Base-by-base conservation (phyloP, 2,797 vertebrate species). In the Salarias fasciatus region DNA sequence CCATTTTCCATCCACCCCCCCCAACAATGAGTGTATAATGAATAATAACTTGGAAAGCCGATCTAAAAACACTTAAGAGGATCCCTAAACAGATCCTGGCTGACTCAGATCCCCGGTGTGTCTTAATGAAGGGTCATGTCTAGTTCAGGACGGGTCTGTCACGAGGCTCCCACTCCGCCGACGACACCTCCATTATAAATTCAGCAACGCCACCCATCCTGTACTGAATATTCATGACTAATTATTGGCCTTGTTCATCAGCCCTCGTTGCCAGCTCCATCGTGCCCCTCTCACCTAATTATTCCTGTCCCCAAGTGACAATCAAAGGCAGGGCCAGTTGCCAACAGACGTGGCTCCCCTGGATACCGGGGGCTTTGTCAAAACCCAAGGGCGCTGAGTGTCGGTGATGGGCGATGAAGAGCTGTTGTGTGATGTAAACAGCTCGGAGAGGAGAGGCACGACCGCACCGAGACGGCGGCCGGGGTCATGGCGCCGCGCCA, bases 221-320 rank as follows among this genome's bases (percentile, higher is more conserved):
- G 60, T 78, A 77, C 76, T 88, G 90, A 92, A 93, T 93, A 94
- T 93, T 93, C 90, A 92, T 92, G 75, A 84, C 69, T 86, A 84
- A 90, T 92, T 92, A 92, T 11, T 57, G 66, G 44, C 70, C 44
- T 37, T 73, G 79, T 80, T 87, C 63, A 31, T 79, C 80, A 63
- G 79, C 53, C 67, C 77, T 74, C 72, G 55, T 47, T 49, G 55
- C 83, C 55, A 51, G 57, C 46, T 67, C 88, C 62, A 84, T 91
- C 93, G 90, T 91, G 81, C 67, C 55, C 56, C 56, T 62, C 87
- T 83, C 70, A 59, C 57, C 75, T 83, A 86, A 92, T 93, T 89
- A 92, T 91, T 87, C 78, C 63, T 61, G 60, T 78, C 77, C 72
- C 70, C 62, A 11, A 87, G 86, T 79, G 80, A 79, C 84, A 81